Evolutionary conservation across 2,888 invertebrate genomes (phyloP).

Genomic region (Drosophila antonietae): DNA sequence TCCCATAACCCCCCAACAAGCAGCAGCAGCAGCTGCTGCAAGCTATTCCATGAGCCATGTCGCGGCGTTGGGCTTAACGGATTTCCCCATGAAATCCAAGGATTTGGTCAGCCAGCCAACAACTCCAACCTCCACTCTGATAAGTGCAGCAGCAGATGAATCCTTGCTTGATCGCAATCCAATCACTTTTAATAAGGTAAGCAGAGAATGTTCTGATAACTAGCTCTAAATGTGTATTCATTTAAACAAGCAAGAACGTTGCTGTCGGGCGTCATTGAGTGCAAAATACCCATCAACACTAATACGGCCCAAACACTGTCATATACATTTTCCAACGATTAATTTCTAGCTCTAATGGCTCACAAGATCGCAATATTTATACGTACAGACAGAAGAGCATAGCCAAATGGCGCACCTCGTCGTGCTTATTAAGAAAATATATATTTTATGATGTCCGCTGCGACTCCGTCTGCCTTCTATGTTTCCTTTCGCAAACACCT

Average conservation of each 20-base stretch:
- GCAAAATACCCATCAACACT: too few relatives aligned
- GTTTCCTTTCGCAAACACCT: neutral
- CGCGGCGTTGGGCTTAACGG: conserved; percentile 44
- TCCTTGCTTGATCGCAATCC: conserved; percentile 2
- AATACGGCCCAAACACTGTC: too few relatives aligned
- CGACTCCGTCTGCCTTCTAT: neutral
- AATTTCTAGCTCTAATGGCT: too few relatives aligned
- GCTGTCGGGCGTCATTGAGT: too few relatives aligned
- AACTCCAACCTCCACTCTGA: conserved; percentile 41
- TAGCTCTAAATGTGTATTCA: too few relatives aligned
- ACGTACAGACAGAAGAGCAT: neutral
- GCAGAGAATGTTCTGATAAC: neutral
- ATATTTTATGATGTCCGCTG: neutral
- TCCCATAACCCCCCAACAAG: conserved; percentile 82
- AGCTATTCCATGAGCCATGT: conserved; percentile 82
- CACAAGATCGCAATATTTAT: too few relatives aligned
- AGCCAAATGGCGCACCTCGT: neutral
- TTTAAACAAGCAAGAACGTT: too few relatives aligned
- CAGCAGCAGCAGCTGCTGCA: conserved; percentile 58
- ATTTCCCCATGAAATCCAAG: conserved; percentile 39
- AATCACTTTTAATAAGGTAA: conserved; percentile 38
- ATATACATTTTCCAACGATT: too few relatives aligned
- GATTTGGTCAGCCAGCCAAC: conserved; percentile 24
- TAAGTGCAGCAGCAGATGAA: conserved; percentile 35
- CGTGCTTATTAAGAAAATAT: neutral